Evolutionary conservation across 2,797 vertebrate species (phyloP), one percentile per base, ranked within the genome.

Genomic region (Holocentrus rufus): DNA sequence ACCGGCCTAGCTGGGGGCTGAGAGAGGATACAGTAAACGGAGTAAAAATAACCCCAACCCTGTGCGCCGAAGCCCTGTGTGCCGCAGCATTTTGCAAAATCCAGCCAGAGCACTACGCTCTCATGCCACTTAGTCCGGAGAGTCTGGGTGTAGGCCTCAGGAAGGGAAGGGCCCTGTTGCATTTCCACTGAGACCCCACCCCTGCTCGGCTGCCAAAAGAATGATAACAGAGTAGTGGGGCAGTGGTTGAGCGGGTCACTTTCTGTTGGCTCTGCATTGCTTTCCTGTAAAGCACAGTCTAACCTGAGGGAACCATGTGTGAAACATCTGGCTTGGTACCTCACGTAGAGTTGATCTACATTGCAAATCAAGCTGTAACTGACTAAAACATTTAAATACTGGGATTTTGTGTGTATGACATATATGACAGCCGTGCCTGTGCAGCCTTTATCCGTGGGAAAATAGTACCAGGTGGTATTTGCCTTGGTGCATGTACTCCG

Each of bases 1-100:
- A 76, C 39, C 75, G 2, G 80, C 76, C 79, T 81, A 85, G 84
- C 85, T 72, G 14, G 65, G 81, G 83, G 76, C 70, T 73, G 83
- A 79, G 86, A 82, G 85, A 86, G 84, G 91, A 92, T 93, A 92
- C 92, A 90, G 93, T 93, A 92, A 87, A 90, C 83, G 34, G 80
- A 87, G 88, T 94, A 94, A 92, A 94, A 94, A 95, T 94, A 94
- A 87, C 85, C 85, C 66, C 83, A 72, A 85, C 81, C 76, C 68
- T 67, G 68, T 87, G 83, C 62, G 67, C 80, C 59, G 62, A 50
- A 49, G 85, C 71, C 76, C 68, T 67, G 68, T 87, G 83, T 60
- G 67, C 80, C 61, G 62, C 52, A 49, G 85, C 71, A 78, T 79
- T 81, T 73, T 82, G 69, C 79, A 87, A 27, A 81, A 82, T 68